phyloP scores from a whole-genome alignment of 2,888 invertebrate species.

The Acanthosepion lycidas region DNA sequence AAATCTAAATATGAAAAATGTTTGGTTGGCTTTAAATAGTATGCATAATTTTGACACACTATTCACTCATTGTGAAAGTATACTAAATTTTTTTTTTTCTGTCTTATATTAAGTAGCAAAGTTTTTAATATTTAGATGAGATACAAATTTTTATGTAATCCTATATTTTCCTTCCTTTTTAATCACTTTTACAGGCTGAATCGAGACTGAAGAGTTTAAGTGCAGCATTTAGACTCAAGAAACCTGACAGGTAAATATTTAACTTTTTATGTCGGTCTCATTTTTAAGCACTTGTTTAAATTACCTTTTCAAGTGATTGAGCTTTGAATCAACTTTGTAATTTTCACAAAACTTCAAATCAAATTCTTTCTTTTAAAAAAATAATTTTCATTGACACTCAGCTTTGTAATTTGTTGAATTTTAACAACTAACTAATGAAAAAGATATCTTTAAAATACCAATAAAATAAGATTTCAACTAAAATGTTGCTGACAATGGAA shows the following conservation, averaged over 20 bases:
- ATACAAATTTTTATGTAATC: not conserved
- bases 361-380: no score
- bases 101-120: not conserved
- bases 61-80: no score
- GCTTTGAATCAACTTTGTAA: not conserved
- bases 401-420: no score
- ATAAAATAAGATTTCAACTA: no score
- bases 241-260: conserved; percentile 79
- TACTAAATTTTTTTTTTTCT: no score
- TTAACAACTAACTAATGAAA: no score
- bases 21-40: not conserved
- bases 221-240: conserved; percentile 83
- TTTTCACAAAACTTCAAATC: not conserved
- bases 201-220: conserved; percentile 85
- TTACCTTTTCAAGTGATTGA: not conserved
- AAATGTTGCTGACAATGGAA: no score
- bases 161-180: not conserved
- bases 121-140: not conserved
- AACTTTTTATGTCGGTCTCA: not conserved
- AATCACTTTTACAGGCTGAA: conserved; percentile 79
- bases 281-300: not conserved
- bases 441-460: no score
- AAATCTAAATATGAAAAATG: not conserved
- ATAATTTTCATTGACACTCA: no score
- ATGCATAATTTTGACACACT: not conserved